These are phyloP conservation scores for Phyllostomus hastatus DNA, from an alignment of 2,113 vertebrate genomes.

Conservation along the genomic window DNA sequence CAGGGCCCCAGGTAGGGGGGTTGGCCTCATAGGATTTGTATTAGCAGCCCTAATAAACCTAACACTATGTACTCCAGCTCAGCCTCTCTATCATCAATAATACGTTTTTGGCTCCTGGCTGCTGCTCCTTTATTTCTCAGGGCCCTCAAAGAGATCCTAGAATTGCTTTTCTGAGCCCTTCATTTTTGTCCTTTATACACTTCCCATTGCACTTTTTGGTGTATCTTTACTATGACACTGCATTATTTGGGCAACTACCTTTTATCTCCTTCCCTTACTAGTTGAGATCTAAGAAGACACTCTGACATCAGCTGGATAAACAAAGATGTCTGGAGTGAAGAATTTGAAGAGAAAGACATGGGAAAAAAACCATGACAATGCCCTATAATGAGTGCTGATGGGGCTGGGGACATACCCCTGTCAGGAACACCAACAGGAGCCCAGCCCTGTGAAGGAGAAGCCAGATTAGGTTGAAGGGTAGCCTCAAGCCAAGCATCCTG, in stretches of 20 bases:
- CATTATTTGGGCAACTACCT: neutral
- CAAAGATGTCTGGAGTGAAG: neutral
- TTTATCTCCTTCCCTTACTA: neutral
- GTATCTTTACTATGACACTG: neutral
- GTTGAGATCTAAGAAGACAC: neutral
- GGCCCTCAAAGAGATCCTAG: neutral
- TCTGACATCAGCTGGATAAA: neutral
- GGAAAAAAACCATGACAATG: neutral
- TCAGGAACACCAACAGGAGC: neutral
- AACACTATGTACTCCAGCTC: neutral
- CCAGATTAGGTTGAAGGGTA: neutral
- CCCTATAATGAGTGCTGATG: neutral
- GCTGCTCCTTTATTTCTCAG: neutral
- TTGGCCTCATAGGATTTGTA: neutral
- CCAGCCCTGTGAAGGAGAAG: neutral
- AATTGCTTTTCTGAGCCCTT: neutral
- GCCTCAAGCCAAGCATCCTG: neutral
- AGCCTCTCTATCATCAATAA: neutral
- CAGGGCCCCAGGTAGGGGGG: no score
- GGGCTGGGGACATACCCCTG: neutral
- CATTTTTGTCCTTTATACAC: neutral
- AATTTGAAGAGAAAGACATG: neutral
- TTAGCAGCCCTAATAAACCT: neutral
- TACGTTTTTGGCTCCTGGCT: neutral
- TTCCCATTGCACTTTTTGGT: neutral